A percentile compares a stretch with the other conserved stretches of the same genome.
Conservation (phyloP, 37 sponge, comb jelly and placozoan species). For the Chondrilla cf. caribensis region DNA sequence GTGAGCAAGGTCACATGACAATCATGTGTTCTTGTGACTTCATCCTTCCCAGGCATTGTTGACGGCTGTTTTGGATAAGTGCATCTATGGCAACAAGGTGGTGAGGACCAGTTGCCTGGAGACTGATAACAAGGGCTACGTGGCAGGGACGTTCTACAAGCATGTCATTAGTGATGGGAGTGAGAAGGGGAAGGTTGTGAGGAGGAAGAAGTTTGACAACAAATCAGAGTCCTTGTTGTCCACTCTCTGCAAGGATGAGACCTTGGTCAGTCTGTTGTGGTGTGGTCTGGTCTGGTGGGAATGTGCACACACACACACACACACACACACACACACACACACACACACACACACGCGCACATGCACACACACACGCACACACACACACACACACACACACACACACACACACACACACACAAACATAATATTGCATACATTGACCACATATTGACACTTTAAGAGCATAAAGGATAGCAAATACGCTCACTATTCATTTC, state of each 20-base stretch:
- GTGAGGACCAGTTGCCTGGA: not conserved
- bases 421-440: no score
- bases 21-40: no score
- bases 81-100: not conserved
- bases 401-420: no score
- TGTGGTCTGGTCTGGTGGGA: not conserved
- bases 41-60: not conserved
- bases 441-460: no score
- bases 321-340: constrained; percentile 4
- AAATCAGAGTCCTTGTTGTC: not conserved
- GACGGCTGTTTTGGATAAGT: not conserved
- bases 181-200: no score
- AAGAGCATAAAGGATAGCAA: no score
- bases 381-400: constrained; percentile 19
- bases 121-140: not conserved
- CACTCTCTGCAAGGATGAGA: constrained; percentile 76
- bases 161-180: no score
- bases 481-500: no score
- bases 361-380: constrained; percentile 3
- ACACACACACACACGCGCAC: constrained; percentile 12
- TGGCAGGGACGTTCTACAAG: no score
- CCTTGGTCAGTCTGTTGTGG: constrained; percentile 44
- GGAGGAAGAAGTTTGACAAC: no score
- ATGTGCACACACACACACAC: not conserved
- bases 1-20: no score